These are phyloP conservation scores for Myotis myotis DNA, from an alignment of 2,797 vertebrate species.

Conservation along the genomic window DNA sequence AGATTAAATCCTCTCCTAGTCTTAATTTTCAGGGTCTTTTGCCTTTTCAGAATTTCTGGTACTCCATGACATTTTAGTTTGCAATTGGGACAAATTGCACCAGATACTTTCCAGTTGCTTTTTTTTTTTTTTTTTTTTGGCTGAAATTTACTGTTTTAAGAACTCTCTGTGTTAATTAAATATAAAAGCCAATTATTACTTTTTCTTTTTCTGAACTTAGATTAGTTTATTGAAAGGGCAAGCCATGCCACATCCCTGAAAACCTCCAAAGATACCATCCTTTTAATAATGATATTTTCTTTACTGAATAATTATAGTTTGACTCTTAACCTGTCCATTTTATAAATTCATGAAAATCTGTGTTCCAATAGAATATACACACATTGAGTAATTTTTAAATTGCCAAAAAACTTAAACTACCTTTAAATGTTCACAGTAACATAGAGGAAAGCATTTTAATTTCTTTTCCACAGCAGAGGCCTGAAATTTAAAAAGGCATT, in stretches of 20 bases:
- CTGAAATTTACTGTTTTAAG: slow-evolving; percentile 37
- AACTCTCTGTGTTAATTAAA: slow-evolving; percentile 29
- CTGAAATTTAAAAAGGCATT: not conserved
- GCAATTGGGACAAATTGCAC: not conserved
- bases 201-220: slow-evolving; percentile 41
- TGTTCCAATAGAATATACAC: slow-evolving; percentile 18
- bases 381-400: slow-evolving; percentile 19
- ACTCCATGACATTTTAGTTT: not conserved
- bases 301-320: slow-evolving; percentile 32
- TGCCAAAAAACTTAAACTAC: slow-evolving; percentile 40
- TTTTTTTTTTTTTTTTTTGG: not conserved
- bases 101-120: not conserved
- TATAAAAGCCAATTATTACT: slow-evolving; percentile 20
- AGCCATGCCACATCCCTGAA: not conserved
- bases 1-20: not conserved
- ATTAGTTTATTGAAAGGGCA: slow-evolving; percentile 42
- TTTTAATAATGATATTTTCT: slow-evolving; percentile 40
- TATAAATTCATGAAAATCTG: slow-evolving; percentile 47
- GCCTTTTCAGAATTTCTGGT: not conserved
- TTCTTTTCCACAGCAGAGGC: not conserved
- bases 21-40: not conserved
- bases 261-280: not conserved
- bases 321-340: slow-evolving; percentile 28
- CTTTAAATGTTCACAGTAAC: slow-evolving; percentile 44
- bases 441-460: slow-evolving; percentile 18